phyloP scores from a whole-genome alignment of 2,888 invertebrate genomes.

The Zaprionus obscuricornis region DNA sequence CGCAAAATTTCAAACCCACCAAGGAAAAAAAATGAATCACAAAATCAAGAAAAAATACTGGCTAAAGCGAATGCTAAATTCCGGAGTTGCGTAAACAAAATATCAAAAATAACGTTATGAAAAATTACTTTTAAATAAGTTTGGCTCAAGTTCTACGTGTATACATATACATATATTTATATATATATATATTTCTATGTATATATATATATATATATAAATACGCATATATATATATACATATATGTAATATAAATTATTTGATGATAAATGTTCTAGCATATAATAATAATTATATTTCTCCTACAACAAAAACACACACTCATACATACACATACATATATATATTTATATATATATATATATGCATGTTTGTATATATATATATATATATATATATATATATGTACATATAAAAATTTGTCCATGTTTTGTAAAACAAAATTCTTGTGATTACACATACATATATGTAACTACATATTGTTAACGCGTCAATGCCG shows the following conservation, averaged over 20 bases:
- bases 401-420: slow-evolving; percentile 50
- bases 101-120: slow-evolving; percentile 12
- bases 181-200: slow-evolving; percentile 18
- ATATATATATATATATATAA: background rate
- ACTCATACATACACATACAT: background rate
- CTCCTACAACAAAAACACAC: background rate
- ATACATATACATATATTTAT: slow-evolving; percentile 24
- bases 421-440: slow-evolving; percentile 68
- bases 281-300: slow-evolving; percentile 17
- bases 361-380: no score
- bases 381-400: slow-evolving; percentile 34
- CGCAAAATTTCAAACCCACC: slow-evolving; percentile 44
- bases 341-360: background rate
- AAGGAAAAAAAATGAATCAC: slow-evolving; percentile 1
- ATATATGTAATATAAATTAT: background rate
- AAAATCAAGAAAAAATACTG: no score
- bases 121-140: slow-evolving; percentile 21
- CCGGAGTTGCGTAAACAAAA: slow-evolving; percentile 32
- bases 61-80: slow-evolving; percentile 34
- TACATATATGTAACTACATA: slow-evolving; percentile 45
- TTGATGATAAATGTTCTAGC: slow-evolving; percentile 46
- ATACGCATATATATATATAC: slow-evolving; percentile 23
- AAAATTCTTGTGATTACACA: slow-evolving; percentile 71
- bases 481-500: slow-evolving; percentile 54
- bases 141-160: slow-evolving; percentile 52